phyloP scores from a whole-genome alignment of 2,113 vertebrate genomes.

The Colistium nudipinnis region DNA sequence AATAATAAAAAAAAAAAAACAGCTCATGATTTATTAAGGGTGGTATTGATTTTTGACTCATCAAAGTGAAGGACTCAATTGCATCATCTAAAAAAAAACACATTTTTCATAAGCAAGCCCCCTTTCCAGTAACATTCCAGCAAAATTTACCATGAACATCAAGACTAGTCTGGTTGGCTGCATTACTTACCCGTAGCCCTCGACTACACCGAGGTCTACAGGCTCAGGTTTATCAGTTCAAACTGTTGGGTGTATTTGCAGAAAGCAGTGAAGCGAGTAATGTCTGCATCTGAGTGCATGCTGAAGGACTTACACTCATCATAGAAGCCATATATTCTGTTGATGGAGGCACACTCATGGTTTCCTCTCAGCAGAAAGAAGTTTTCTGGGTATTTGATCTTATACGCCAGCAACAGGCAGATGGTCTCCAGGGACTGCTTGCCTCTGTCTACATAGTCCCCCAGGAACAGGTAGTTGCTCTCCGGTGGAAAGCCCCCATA shows the following conservation, averaged over 20 bases:
- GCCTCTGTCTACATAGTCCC: conserved; percentile 85
- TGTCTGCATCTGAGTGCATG: background rate
- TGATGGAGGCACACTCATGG: conserved; percentile 98
- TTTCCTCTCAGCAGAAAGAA: conserved; percentile 97
- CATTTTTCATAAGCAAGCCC: too few species aligned
- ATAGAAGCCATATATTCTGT: conserved; percentile 97
- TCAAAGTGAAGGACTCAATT: too few species aligned
- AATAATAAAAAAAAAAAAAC: too few species aligned
- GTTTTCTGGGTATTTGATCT: conserved; percentile 89
- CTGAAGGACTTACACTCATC: conserved; percentile 89
- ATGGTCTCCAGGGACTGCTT: conserved; percentile 93
- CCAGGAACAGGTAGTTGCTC: conserved; percentile 86
- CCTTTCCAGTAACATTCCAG: too few species aligned
- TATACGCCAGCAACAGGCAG: conserved; percentile 87
- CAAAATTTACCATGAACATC: background rate
- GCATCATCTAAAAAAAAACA: too few species aligned
- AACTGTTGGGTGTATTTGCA: background rate
- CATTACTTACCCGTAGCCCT: background rate
- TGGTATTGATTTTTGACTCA: background rate
- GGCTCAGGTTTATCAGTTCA: background rate
- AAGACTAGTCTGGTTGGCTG: background rate
- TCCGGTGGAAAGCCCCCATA: conserved; percentile 86
- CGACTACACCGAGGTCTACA: background rate
- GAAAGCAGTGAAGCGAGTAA: background rate
- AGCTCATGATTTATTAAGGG: background rate